Conservation (phyloP, 1,140 invertebrate genomes). For the Leptopilina boulardi region DNA sequence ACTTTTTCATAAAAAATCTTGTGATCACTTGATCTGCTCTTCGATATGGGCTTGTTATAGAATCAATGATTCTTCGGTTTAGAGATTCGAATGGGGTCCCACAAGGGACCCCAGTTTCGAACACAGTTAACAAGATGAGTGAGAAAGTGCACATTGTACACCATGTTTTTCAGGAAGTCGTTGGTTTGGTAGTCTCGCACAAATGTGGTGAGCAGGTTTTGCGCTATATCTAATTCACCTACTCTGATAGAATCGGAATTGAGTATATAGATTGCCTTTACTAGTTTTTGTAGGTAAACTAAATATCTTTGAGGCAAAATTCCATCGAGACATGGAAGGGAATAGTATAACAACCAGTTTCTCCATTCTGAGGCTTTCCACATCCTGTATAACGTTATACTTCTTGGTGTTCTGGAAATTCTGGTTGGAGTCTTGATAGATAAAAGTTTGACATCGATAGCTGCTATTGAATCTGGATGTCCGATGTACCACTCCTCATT, state of each 20-base stretch:
- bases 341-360: constrained; percentile 37
- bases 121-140: constrained; percentile 33
- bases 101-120: constrained; percentile 39
- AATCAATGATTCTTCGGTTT: constrained; percentile 37
- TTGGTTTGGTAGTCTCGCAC: constrained; percentile 19
- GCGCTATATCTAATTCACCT: constrained; percentile 32
- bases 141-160: constrained; percentile 37
- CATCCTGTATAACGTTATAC: neutral
- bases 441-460: constrained; percentile 33
- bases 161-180: constrained; percentile 28
- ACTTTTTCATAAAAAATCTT: constrained; percentile 39
- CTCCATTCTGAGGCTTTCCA: constrained; percentile 45
- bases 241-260: constrained; percentile 35
- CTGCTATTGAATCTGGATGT: neutral
- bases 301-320: constrained; percentile 14
- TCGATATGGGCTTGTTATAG: constrained; percentile 34
- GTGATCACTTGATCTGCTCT: constrained; percentile 20
- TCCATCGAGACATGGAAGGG: constrained; percentile 31
- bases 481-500: constrained; percentile 31
- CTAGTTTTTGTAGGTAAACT: constrained; percentile 34
- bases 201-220: constrained; percentile 19
- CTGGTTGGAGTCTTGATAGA: constrained; percentile 34
- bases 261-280: constrained; percentile 37
- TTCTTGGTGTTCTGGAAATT: constrained; percentile 32
- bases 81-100: constrained; percentile 36